Conservation (phyloP, 2,797 vertebrate genomes). For the Mareca penelope region DNA sequence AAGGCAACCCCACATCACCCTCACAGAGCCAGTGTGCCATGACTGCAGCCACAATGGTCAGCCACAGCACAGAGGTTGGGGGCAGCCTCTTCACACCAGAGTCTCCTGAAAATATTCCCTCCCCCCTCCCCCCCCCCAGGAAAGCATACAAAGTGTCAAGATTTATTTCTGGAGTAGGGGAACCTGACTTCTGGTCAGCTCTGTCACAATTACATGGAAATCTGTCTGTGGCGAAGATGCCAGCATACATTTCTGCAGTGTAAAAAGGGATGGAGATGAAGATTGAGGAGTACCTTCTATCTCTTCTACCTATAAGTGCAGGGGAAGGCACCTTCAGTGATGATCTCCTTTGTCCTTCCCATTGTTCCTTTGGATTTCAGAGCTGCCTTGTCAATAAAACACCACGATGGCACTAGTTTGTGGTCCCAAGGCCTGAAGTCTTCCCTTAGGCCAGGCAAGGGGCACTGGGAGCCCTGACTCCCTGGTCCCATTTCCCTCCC, state of each 20-base stretch:
- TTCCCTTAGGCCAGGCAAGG: background rate
- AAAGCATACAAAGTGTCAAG: background rate
- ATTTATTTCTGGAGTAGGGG: background rate
- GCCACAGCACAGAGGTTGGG: too few relatives aligned
- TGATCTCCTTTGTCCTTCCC: background rate
- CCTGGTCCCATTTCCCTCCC: background rate
- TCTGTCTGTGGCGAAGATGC: background rate
- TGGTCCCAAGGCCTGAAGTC: background rate
- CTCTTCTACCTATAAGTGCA: too few relatives aligned
- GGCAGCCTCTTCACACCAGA: too few relatives aligned
- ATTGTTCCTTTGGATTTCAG: background rate
- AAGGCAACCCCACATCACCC: too few relatives aligned
- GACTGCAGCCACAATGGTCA: too few relatives aligned
- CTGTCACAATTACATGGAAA: background rate
- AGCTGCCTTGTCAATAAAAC: background rate
- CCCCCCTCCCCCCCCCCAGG: background rate
- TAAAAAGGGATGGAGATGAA: background rate
- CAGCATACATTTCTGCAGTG: background rate
- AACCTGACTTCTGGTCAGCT: background rate
- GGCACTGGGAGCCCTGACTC: accelerated
- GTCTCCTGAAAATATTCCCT: too few relatives aligned
- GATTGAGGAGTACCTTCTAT: background rate
- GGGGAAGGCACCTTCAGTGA: background rate
- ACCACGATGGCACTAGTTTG: accelerated
- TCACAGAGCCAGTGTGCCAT: too few relatives aligned